Evolutionary conservation across 1,140 invertebrate genomes (phyloP).

Genomic region (Drosophila sp.): DNA sequence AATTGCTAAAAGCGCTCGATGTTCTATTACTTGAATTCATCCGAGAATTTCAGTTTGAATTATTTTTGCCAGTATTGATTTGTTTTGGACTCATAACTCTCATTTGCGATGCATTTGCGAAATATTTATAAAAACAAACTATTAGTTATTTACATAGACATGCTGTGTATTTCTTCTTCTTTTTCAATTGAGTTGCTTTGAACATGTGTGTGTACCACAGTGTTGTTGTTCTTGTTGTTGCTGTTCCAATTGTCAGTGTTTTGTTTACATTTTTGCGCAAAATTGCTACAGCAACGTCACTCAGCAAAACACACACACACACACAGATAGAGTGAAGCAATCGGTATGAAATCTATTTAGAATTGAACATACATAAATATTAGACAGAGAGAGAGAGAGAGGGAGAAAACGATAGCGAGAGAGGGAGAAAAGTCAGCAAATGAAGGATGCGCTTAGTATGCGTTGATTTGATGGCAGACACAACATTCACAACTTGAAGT

Average conservation of each 20-base stretch:
- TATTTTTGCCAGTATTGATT: too few species aligned
- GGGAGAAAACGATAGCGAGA: background rate
- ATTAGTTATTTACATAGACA: background rate
- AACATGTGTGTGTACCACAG: background rate
- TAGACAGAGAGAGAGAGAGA: background rate
- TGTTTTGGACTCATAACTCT: too few species aligned
- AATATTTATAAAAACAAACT: background rate
- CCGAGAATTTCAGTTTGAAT: too few species aligned
- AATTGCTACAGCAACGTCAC: constrained; percentile 72
- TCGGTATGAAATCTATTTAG: constrained; percentile 44
- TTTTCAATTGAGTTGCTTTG: background rate
- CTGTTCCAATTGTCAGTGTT: constrained; percentile 41
- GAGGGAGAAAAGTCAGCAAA: constrained; percentile 13
- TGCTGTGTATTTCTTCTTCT: background rate
- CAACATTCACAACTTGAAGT: constrained; percentile 19
- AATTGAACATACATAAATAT: constrained; percentile 66
- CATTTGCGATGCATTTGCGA: too few species aligned
- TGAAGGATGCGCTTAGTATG: constrained; percentile 17
- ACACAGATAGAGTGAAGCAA: constrained; percentile 27
- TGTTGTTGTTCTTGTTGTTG: constrained; percentile 40
- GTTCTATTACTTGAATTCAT: too few species aligned
- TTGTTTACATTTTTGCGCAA: constrained; percentile 64
- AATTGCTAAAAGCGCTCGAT: too few species aligned
- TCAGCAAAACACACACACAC: constrained; percentile 46
- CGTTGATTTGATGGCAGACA: constrained; percentile 28